phyloP scores from a whole-genome alignment of 1,140 invertebrate genomes.

The Procambarus clarkii region DNA sequence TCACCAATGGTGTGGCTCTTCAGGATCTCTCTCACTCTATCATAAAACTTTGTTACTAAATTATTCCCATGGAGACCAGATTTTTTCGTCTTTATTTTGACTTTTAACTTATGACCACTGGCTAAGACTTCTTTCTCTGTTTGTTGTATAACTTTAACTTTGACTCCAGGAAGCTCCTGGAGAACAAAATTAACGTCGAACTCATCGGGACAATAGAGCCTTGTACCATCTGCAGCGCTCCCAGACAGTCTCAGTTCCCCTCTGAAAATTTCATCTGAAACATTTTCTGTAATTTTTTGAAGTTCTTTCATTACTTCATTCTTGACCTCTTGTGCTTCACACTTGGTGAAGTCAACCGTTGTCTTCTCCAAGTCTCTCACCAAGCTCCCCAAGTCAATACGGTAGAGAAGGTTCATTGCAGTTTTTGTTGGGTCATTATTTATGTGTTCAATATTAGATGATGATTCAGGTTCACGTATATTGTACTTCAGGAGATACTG shows the following conservation, averaged over 20 bases:
- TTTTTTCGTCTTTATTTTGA: not conserved
- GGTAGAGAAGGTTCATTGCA: not conserved
- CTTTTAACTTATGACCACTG: too few species aligned
- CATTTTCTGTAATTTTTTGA: not conserved
- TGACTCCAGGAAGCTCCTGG: not conserved
- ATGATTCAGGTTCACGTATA: not conserved
- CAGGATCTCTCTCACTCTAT: not conserved
- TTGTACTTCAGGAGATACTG: conserved; percentile 4
- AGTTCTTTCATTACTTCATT: conserved; percentile 13
- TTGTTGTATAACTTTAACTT: not conserved
- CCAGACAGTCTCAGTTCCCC: conserved; percentile 5
- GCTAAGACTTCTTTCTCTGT: not conserved
- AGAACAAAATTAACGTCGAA: conserved; percentile 44
- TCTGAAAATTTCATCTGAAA: not conserved
- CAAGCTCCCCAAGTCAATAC: not conserved
- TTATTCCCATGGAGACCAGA: not conserved
- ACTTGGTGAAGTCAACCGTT: conserved; percentile 22
- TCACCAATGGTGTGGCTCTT: conserved; percentile 3
- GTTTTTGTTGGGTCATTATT: not conserved
- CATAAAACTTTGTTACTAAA: too few species aligned
- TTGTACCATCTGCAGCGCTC: conserved; percentile 20
- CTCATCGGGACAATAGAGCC: conserved; percentile 43
- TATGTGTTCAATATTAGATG: too few species aligned
- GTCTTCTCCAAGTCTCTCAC: not conserved
- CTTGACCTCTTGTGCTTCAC: conserved; percentile 38